These are phyloP conservation scores for Schizaphis graminum DNA, from an alignment of 2,888 invertebrate genomes.

Conservation along the genomic window DNA sequence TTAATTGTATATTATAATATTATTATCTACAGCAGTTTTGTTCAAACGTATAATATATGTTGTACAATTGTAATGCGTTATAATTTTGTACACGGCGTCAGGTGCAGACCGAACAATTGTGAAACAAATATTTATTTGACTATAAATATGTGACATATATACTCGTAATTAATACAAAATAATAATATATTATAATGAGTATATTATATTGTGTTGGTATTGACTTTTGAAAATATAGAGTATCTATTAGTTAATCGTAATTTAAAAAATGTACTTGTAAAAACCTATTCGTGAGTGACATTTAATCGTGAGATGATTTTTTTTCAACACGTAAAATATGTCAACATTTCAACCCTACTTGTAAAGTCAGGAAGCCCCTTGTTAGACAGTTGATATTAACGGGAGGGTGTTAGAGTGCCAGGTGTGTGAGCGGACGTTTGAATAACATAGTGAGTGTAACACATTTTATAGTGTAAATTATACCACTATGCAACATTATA, in stretches of 20 bases:
- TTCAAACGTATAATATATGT: neutral
- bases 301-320: neutral
- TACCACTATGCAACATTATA: neutral
- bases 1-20: no score
- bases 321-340: neutral
- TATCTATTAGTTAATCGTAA: neutral
- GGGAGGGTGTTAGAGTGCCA: neutral
- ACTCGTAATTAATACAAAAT: neutral
- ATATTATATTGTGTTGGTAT: neutral
- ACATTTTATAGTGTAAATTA: slow-evolving; percentile 27
- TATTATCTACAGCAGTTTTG: neutral
- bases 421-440: neutral
- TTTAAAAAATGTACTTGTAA: neutral
- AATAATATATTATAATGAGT: neutral
- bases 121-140: neutral
- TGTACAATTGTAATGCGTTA: neutral
- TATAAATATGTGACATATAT: neutral
- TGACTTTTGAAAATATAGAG: neutral
- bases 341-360: slow-evolving; percentile 43
- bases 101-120: neutral
- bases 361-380: slow-evolving; percentile 37
- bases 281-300: neutral
- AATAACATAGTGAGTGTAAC: neutral
- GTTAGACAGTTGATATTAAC: slow-evolving; percentile 18
- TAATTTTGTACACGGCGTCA: neutral